Evolutionary conservation across 23 tunicate species (phyloP).

Genomic region (Corella eumyota): DNA sequence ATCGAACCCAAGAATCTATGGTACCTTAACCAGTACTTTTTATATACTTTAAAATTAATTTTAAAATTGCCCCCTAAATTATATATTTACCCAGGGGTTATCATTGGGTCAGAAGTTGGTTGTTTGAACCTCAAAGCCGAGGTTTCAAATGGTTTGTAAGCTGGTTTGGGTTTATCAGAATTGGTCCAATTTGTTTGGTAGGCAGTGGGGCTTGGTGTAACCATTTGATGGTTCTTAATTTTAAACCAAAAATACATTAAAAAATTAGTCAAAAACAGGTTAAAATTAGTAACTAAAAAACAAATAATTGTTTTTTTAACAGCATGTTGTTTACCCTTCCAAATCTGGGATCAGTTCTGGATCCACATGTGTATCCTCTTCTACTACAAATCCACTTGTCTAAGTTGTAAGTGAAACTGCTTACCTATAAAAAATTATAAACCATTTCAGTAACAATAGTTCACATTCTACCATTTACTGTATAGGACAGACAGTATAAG

Average conservation of each 20-base stretch:
- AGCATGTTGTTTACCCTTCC: conserved; percentile 45
- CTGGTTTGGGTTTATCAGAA: conserved; percentile 28
- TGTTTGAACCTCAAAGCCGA: conserved; percentile 56
- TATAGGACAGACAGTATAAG: too few relatives aligned
- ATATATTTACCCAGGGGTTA: conserved; percentile 86
- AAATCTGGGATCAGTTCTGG: conserved; percentile 77
- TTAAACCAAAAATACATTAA: background rate
- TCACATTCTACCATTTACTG: too few relatives aligned
- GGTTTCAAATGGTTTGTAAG: conserved; percentile 75
- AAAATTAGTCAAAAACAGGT: too few relatives aligned
- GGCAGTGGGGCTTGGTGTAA: conserved; percentile 57
- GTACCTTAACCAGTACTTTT: too few relatives aligned
- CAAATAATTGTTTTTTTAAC: too few relatives aligned
- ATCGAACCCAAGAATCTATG: too few relatives aligned
- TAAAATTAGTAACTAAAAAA: too few relatives aligned
- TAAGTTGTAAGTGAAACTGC: conserved; percentile 63
- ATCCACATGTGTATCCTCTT: conserved; percentile 77
- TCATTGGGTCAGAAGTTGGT: conserved; percentile 49
- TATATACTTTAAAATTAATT: too few relatives aligned
- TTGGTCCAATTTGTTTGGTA: conserved; percentile 75
- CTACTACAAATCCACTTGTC: conserved; percentile 71
- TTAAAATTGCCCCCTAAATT: too few relatives aligned
- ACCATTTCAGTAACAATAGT: too few relatives aligned
- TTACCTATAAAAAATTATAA: conserved; percentile 15
- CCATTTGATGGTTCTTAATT: conserved; percentile 24